These are phyloP conservation scores for Xanthia togata DNA, from an alignment of 2,888 invertebrate genomes.

Conservation along the genomic window DNA sequence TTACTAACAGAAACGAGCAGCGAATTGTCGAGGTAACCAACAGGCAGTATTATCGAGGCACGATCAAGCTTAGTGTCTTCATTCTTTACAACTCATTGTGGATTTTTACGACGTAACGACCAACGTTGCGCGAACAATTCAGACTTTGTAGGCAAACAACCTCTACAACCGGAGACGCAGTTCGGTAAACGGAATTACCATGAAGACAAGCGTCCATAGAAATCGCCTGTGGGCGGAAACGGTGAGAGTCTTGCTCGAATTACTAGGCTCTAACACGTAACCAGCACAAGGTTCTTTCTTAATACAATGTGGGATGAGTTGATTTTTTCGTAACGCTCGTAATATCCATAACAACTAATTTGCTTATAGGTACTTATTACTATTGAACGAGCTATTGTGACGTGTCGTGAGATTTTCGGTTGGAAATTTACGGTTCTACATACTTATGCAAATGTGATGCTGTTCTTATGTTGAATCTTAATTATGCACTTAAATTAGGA, in stretches of 20 bases:
- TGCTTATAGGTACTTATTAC: constrained; percentile 39
- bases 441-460: constrained; percentile 50
- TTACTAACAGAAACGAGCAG: constrained; percentile 26
- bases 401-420: constrained; percentile 53
- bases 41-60: constrained; percentile 54
- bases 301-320: constrained; percentile 75
- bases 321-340: constrained; percentile 67
- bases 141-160: constrained; percentile 73
- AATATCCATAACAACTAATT: constrained; percentile 55
- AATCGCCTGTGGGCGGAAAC: constrained; percentile 78
- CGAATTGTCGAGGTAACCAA: constrained; percentile 8
- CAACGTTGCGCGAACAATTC: constrained; percentile 66
- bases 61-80: constrained; percentile 65
- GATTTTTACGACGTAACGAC: constrained; percentile 67
- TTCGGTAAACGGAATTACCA: constrained; percentile 77
- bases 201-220: constrained; percentile 76
- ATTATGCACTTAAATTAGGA: constrained; percentile 30
- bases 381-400: constrained; percentile 52
- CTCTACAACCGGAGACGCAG: constrained; percentile 74
- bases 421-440: constrained; percentile 41
- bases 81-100: constrained; percentile 68
- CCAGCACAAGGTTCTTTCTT: constrained; percentile 78
- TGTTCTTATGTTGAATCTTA: constrained; percentile 30
- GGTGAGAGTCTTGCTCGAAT: constrained; percentile 72
- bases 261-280: constrained; percentile 75